These are phyloP conservation scores for Orchestia grillus DNA, from an alignment of 1,140 invertebrate species.

Conservation along the genomic window DNA sequence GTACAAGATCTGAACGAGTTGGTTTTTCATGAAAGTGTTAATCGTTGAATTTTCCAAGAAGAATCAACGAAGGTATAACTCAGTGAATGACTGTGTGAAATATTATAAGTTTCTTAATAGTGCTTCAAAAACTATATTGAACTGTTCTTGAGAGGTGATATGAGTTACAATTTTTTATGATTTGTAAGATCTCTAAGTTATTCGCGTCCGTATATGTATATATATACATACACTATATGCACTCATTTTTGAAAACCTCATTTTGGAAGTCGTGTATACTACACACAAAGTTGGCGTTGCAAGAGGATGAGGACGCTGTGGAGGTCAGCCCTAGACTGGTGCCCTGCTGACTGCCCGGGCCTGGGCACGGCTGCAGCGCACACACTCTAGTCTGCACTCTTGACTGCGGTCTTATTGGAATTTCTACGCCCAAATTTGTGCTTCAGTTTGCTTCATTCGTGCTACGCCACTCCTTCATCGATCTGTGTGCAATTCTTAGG, in stretches of 20 bases:
- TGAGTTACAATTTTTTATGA: neutral
- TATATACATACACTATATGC: no score
- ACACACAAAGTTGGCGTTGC: neutral
- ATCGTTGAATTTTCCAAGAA: neutral
- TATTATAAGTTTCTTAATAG: neutral
- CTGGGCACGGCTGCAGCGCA: neutral
- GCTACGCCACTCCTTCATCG: neutral
- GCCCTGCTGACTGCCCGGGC: neutral
- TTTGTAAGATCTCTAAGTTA: neutral
- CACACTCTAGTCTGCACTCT: neutral
- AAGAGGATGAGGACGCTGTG: neutral
- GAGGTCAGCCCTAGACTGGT: neutral
- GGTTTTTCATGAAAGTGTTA: neutral
- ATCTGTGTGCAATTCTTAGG: no score
- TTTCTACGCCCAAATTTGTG: neutral
- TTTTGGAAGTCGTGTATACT: neutral
- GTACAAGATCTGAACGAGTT: neutral
- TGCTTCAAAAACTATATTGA: neutral
- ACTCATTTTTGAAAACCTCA: neutral
- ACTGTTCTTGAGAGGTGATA: neutral
- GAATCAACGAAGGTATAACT: neutral
- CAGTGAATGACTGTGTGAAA: neutral
- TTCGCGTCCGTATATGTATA: neutral
- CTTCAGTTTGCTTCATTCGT: neutral
- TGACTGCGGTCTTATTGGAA: neutral